Percentiles rank a stretch among this genome's conserved stretches.
These are phyloP conservation scores for Girardia tigrina DNA, from an alignment of 2,888 invertebrate genomes.

Conservation along the genomic window DNA sequence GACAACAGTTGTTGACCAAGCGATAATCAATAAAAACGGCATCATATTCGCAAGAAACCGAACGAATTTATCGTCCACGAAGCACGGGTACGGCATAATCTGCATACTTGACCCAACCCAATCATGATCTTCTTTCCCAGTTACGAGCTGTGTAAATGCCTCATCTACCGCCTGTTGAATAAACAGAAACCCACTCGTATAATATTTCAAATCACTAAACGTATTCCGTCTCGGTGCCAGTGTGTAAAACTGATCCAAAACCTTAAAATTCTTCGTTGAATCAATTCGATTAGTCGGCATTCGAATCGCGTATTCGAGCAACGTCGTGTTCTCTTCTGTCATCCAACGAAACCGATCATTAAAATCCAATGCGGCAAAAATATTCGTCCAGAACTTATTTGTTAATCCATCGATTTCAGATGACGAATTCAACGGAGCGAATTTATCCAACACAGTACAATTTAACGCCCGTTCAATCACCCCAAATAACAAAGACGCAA, in stretches of 20 bases:
- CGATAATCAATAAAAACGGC: conserved; percentile 53
- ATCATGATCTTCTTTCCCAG: neutral
- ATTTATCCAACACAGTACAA: conserved; percentile 29
- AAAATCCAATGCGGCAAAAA: neutral
- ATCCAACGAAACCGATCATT: neutral
- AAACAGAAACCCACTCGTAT: conserved; percentile 30
- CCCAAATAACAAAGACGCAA: neutral
- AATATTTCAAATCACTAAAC: conserved; percentile 31
- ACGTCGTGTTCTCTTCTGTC: neutral
- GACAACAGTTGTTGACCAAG: conserved; percentile 52
- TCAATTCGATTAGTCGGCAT: conserved; percentile 31
- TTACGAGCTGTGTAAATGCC: neutral
- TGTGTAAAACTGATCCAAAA: conserved; percentile 25
- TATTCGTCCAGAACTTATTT: neutral
- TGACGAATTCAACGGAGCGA: conserved; percentile 18
- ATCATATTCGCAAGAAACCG: conserved; percentile 39
- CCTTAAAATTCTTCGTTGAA: conserved; percentile 34
- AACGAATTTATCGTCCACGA: conserved; percentile 29
- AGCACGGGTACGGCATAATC: conserved; percentile 34
- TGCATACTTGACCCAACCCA: neutral
- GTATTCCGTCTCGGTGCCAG: neutral
- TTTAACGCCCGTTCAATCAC: neutral
- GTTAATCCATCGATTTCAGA: conserved; percentile 8
- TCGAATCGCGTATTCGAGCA: conserved; percentile 4
- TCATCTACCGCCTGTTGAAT: conserved; percentile 25